phyloP scores from a whole-genome alignment of 2,797 vertebrate species.

The Australoheros facetus region DNA sequence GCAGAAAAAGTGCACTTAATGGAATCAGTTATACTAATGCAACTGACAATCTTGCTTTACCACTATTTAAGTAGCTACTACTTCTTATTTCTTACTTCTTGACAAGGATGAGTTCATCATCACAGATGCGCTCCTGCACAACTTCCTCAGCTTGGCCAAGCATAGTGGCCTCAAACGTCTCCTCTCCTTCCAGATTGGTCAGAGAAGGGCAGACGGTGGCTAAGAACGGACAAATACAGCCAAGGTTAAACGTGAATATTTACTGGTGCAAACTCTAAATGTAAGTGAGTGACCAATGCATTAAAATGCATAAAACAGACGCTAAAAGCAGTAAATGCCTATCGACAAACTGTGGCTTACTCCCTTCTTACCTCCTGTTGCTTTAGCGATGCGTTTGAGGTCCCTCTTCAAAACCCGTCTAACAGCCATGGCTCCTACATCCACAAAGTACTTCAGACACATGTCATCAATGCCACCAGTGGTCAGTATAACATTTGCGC shows the following conservation, averaged over 20 bases:
- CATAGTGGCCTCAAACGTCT: slow-evolving; percentile 92
- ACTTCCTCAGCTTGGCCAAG: slow-evolving; percentile 96
- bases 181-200: slow-evolving; percentile 97
- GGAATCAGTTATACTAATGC: background rate
- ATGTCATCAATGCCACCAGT: slow-evolving; percentile 97
- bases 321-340: background rate
- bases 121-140: slow-evolving; percentile 94
- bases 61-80: background rate
- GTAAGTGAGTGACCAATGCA: background rate
- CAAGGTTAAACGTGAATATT: background rate
- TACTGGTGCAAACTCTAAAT: background rate
- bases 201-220: slow-evolving; percentile 91
- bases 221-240: slow-evolving; percentile 57
- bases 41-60: background rate
- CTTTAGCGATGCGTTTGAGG: slow-evolving; percentile 95
- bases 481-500: slow-evolving; percentile 92
- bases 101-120: slow-evolving; percentile 95
- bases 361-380: slow-evolving; percentile 87
- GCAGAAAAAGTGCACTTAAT: background rate
- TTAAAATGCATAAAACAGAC: background rate
- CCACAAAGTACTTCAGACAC: slow-evolving; percentile 98
- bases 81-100: slow-evolving; percentile 88
- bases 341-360: background rate
- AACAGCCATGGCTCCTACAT: slow-evolving; percentile 94
- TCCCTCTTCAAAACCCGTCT: slow-evolving; percentile 94